Evolutionary conservation across 2,888 invertebrate genomes (phyloP).

Genomic region (Drosophila aldrichi): DNA sequence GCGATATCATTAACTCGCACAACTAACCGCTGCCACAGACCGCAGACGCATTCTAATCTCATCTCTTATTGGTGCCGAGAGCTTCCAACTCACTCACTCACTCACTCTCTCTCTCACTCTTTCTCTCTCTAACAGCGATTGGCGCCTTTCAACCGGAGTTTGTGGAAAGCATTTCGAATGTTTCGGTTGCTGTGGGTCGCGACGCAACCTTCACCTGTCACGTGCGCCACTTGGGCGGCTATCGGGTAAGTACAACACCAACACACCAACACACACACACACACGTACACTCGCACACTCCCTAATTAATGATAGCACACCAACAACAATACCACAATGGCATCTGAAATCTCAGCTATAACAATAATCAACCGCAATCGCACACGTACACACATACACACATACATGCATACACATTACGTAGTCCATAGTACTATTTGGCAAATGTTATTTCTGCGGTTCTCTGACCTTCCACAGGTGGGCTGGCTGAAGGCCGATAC

Average conservation of each 20-base stretch:
- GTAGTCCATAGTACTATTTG: not conserved
- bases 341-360: conserved; percentile 23
- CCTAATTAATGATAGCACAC: conserved; percentile 46
- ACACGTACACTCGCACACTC: conserved; percentile 15
- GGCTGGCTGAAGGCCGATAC: conserved; percentile 97
- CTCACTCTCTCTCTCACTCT: not conserved
- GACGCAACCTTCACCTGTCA: conserved; percentile 95
- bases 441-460: conserved; percentile 7
- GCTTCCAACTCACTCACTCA: conserved; percentile 1
- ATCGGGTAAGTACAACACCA: conserved; percentile 89
- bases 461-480: conserved; percentile 87
- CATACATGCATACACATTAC: not conserved
- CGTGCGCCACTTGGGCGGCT: conserved; percentile 94
- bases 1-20: conserved; percentile 74
- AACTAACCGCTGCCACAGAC: conserved; percentile 46
- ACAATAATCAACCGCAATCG: conserved; percentile 1
- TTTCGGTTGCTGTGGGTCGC: conserved; percentile 93
- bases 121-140: conserved; percentile 86
- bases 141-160: conserved; percentile 93
- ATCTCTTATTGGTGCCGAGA: conserved; percentile 31
- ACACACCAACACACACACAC: conserved; percentile 3
- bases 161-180: conserved; percentile 92
- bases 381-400: no score
- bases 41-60: conserved; percentile 60
- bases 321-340: conserved; percentile 11